A percentile compares a stretch with the other conserved stretches of the same genome.
Evolutionary conservation across 2,888 invertebrate genomes (phyloP).

Genomic region (Trisateles emortualis): DNA sequence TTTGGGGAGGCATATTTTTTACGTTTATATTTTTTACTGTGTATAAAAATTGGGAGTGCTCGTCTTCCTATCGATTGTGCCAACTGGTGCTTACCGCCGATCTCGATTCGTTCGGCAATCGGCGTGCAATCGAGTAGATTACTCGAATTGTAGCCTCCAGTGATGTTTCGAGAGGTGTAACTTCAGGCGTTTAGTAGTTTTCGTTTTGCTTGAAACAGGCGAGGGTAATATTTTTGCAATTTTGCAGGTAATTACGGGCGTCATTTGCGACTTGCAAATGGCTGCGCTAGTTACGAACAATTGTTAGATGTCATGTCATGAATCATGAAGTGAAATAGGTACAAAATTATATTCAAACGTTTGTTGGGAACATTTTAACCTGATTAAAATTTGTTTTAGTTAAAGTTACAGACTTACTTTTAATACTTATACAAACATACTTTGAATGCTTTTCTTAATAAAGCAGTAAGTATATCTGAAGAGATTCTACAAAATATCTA

Average conservation of each 20-base stretch:
- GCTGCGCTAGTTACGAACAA: slow-evolving; percentile 25
- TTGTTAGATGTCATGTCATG: slow-evolving; percentile 30
- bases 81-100: slow-evolving; percentile 83
- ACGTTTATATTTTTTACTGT: slow-evolving; percentile 50
- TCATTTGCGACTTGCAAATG: slow-evolving; percentile 39
- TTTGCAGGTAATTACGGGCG: slow-evolving; percentile 39
- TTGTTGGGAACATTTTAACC: not conserved
- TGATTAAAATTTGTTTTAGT: not conserved
- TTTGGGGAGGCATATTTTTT: slow-evolving; percentile 47
- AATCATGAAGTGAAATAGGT: slow-evolving; percentile 20
- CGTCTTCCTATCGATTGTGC: slow-evolving; percentile 83
- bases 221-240: slow-evolving; percentile 38
- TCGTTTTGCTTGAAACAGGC: slow-evolving; percentile 36
- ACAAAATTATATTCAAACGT: slow-evolving; percentile 19
- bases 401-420: too few species aligned
- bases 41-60: slow-evolving; percentile 73
- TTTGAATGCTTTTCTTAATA: too few species aligned
- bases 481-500: too few species aligned
- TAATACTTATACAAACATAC: too few species aligned
- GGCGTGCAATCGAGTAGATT: slow-evolving; percentile 73
- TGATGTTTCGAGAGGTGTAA: slow-evolving; percentile 50
- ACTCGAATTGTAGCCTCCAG: slow-evolving; percentile 61
- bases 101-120: slow-evolving; percentile 77
- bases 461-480: too few species aligned
- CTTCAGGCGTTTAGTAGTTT: slow-evolving; percentile 50